Conservation (phyloP, 2,888 invertebrate species). For the Tridacna gigas region DNA sequence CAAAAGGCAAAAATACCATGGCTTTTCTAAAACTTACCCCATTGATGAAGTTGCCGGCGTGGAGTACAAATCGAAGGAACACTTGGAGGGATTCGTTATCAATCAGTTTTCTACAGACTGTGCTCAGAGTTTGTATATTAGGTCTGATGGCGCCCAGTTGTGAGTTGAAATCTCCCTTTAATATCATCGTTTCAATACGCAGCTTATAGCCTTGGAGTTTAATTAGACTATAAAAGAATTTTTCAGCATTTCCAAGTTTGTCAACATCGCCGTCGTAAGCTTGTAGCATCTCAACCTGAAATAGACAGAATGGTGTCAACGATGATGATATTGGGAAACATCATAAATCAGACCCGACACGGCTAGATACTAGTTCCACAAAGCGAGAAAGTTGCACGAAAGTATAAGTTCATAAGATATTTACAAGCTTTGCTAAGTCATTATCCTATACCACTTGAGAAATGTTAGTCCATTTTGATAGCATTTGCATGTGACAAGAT, state of each 20-base stretch:
- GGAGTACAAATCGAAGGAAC: constrained; percentile 96
- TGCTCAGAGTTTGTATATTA: constrained; percentile 94
- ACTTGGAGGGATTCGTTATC: constrained; percentile 91
- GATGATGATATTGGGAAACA: no score
- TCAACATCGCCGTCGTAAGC: constrained; percentile 84
- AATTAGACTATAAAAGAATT: constrained; percentile 85
- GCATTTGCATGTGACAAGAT: no score
- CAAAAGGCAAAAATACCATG: no score
- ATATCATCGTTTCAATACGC: constrained; percentile 96
- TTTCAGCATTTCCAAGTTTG: constrained; percentile 86
- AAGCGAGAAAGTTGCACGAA: no score
- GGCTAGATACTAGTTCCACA: no score
- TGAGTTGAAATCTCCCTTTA: constrained; percentile 96
- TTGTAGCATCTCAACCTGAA: constrained; percentile 83
- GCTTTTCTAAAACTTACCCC: no score
- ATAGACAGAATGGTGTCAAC: neutral
- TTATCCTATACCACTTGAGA: no score
- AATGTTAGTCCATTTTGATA: no score
- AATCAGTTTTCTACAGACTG: constrained; percentile 91
- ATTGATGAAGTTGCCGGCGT: constrained; percentile 98
- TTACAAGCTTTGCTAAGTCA: no score
- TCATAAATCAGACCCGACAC: no score
- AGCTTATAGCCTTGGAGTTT: constrained; percentile 90
- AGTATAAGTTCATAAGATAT: no score
- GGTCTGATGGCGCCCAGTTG: constrained; percentile 95